These are phyloP conservation scores for Hypomecis atomaria DNA, from an alignment of 2,888 invertebrate species.

Conservation along the genomic window DNA sequence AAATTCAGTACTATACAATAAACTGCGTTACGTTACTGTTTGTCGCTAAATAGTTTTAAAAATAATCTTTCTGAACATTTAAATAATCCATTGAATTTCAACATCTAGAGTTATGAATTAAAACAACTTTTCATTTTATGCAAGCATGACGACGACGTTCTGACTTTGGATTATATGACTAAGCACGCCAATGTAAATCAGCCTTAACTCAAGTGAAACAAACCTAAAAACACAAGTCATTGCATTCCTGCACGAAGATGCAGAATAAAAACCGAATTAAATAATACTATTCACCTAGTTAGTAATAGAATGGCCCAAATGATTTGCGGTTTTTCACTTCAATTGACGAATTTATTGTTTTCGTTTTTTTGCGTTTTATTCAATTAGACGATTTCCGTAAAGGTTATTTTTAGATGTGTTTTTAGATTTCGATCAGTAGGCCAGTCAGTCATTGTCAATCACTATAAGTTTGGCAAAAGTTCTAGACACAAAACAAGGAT, in stretches of 20 bases:
- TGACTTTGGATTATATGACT: too few relatives aligned
- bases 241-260: constrained; percentile 59
- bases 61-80: too few relatives aligned
- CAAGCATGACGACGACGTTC: too few relatives aligned
- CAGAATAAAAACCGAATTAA: constrained; percentile 39
- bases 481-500: neutral
- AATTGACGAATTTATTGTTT: constrained; percentile 41
- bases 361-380: constrained; percentile 46
- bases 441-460: constrained; percentile 5
- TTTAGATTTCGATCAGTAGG: constrained; percentile 11
- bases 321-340: constrained; percentile 51
- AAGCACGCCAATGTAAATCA: neutral
- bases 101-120: too few relatives aligned
- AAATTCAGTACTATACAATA: too few relatives aligned
- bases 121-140: neutral
- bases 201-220: neutral
- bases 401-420: constrained; percentile 31
- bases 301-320: constrained; percentile 43
- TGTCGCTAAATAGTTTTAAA: too few relatives aligned
- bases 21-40: too few relatives aligned
- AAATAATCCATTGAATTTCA: too few relatives aligned
- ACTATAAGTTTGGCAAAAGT: neutral
- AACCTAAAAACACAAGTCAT: constrained; percentile 39
- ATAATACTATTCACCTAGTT: constrained; percentile 28
- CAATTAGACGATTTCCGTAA: constrained; percentile 50